Percentiles rank a stretch among this genome's conserved stretches.
phyloP scores from a whole-genome alignment of 2,888 invertebrate species.

The Tethea ocularis region DNA sequence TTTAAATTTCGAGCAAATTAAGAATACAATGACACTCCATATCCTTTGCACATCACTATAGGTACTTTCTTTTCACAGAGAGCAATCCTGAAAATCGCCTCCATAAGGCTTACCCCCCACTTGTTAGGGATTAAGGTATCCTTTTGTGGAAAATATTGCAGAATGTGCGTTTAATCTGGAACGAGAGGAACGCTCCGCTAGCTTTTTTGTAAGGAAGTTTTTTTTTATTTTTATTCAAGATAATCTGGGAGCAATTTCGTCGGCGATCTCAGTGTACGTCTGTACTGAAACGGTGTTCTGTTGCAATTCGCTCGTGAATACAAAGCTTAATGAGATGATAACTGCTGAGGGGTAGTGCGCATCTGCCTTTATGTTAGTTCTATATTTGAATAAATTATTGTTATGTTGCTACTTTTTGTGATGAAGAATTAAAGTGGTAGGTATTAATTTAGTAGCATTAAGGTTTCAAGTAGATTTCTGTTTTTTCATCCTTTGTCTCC shows the following conservation, averaged over 20 bases:
- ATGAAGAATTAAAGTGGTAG: background rate
- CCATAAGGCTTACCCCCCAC: slow-evolving; percentile 67
- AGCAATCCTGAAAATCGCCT: slow-evolving; percentile 60
- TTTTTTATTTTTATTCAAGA: slow-evolving; percentile 52
- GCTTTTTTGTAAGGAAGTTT: slow-evolving; percentile 63
- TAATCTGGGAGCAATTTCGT: slow-evolving; percentile 66
- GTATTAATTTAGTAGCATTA: no score
- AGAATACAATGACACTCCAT: background rate
- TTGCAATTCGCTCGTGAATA: slow-evolving; percentile 22
- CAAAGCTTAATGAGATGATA: slow-evolving; percentile 8
- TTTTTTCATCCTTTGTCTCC: no score
- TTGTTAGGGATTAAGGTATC: slow-evolving; percentile 81
- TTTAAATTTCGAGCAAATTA: background rate
- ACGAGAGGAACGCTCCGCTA: slow-evolving; percentile 62
- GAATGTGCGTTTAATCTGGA: slow-evolving; percentile 80
- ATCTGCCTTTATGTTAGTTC: background rate
- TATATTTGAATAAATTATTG: slow-evolving; percentile 2
- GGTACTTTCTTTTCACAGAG: slow-evolving; percentile 38
- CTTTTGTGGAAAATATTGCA: slow-evolving; percentile 81
- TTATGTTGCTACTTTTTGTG: background rate
- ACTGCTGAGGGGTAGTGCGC: slow-evolving; percentile 1
- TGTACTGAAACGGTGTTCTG: slow-evolving; percentile 17
- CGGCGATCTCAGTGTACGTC: slow-evolving; percentile 29
- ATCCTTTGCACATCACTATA: slow-evolving; percentile 1
- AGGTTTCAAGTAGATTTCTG: no score